Conservation (phyloP, 2,888 invertebrate species). For the Monochamus alternatus region DNA sequence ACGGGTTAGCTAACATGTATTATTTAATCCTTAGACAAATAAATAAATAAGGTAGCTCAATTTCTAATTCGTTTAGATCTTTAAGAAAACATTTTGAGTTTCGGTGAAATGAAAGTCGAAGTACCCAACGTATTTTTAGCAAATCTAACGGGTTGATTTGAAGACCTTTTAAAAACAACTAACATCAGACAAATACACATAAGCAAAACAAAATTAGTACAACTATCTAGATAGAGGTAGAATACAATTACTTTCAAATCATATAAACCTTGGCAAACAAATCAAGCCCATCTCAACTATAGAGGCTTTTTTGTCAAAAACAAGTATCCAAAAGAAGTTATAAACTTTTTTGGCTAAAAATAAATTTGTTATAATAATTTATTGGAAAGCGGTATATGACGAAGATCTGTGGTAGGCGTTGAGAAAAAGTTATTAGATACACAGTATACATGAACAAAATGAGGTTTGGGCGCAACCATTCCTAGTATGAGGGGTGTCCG, state of each 20-base stretch:
- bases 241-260: background rate
- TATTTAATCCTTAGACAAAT: too few species aligned
- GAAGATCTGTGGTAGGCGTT: slow-evolving; percentile 63
- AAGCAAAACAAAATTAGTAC: slow-evolving; percentile 5
- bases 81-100: background rate
- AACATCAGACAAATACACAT: background rate
- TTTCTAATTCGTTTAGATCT: background rate
- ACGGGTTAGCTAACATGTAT: too few species aligned
- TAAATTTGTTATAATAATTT: slow-evolving; percentile 38
- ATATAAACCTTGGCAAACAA: background rate
- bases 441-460: slow-evolving; percentile 71
- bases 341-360: slow-evolving; percentile 39
- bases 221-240: background rate
- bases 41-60: too few species aligned
- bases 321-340: slow-evolving; percentile 11
- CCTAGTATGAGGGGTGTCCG: slow-evolving; percentile 68
- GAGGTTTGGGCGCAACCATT: slow-evolving; percentile 72
- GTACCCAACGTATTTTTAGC: slow-evolving; percentile 30
- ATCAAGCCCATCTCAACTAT: background rate
- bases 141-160: slow-evolving; percentile 12
- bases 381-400: slow-evolving; percentile 51
- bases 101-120: slow-evolving; percentile 13
- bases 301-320: slow-evolving; percentile 16
- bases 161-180: slow-evolving; percentile 26
- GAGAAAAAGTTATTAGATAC: slow-evolving; percentile 69